These are phyloP conservation scores for Crocodylus rhombifer DNA, from an alignment of 2,797 vertebrate species.

Conservation along the genomic window DNA sequence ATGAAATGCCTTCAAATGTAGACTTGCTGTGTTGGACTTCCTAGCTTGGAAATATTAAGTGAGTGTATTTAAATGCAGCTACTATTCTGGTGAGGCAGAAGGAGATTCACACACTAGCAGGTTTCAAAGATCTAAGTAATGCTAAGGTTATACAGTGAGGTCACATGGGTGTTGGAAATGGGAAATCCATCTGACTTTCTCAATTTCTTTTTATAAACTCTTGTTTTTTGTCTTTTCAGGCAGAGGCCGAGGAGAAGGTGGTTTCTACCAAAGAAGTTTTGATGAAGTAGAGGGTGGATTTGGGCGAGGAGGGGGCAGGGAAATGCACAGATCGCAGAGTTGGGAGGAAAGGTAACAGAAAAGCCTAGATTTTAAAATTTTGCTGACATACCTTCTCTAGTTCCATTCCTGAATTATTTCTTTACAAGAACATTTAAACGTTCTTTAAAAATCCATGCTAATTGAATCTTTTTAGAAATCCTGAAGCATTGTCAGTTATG, in stretches of 20 bases:
- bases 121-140: not conserved
- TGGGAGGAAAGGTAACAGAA: constrained; percentile 97
- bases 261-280: constrained; percentile 99
- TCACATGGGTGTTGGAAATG: constrained; percentile 4
- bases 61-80: not conserved
- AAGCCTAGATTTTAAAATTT: constrained; percentile 37
- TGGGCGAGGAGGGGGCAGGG: constrained; percentile 92
- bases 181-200: constrained; percentile 38
- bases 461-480: constrained; percentile 7
- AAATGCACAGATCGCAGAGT: constrained; percentile 99
- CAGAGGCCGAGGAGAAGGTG: constrained; percentile 96
- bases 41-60: not conserved
- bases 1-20: not conserved
- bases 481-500: not conserved
- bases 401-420: constrained; percentile 46
- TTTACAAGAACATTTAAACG: not conserved
- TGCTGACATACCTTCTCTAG: not conserved
- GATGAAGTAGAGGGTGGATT: constrained; percentile 98
- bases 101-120: not conserved
- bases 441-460: not conserved
- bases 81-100: not conserved
- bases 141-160: not conserved
- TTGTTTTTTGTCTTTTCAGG: constrained; percentile 86
- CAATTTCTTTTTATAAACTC: constrained; percentile 43
- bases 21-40: not conserved